These are phyloP conservation scores for Bujurquina vittata DNA, from an alignment of 2,113 vertebrate species.

Conservation along the genomic window DNA sequence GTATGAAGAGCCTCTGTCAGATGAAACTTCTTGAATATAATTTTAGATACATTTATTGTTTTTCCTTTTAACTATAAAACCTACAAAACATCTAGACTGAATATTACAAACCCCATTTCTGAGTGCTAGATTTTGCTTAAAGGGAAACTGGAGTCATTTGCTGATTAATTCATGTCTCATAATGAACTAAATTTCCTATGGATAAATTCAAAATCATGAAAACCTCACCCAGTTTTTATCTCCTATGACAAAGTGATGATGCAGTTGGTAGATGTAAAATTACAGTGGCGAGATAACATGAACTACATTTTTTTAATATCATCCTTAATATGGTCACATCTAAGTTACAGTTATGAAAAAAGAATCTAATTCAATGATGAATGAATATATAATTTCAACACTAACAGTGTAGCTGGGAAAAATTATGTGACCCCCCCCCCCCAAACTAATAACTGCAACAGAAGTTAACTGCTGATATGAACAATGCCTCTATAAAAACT, in stretches of 20 bases:
- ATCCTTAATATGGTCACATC: neutral
- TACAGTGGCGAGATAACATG: neutral
- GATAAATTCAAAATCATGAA: neutral
- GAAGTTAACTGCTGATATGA: too few relatives aligned
- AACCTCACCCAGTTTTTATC: neutral
- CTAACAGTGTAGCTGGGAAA: too few relatives aligned
- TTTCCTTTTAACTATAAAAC: neutral
- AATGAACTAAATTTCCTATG: neutral
- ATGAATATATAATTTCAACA: neutral
- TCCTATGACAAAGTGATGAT: neutral
- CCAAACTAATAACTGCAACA: too few relatives aligned
- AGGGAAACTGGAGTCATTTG: neutral
- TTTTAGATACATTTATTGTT: neutral
- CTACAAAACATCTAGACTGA: neutral
- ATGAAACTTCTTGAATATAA: neutral
- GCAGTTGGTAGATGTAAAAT: neutral
- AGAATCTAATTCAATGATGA: neutral
- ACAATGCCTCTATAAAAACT: too few relatives aligned
- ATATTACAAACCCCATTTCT: neutral
- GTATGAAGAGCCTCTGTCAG: neutral
- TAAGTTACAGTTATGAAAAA: neutral
- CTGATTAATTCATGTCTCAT: neutral
- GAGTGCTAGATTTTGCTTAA: neutral
- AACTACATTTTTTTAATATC: neutral
- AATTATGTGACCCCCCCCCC: too few relatives aligned